phyloP scores from a whole-genome alignment of 2,113 vertebrate species.

The Turnix velox region DNA sequence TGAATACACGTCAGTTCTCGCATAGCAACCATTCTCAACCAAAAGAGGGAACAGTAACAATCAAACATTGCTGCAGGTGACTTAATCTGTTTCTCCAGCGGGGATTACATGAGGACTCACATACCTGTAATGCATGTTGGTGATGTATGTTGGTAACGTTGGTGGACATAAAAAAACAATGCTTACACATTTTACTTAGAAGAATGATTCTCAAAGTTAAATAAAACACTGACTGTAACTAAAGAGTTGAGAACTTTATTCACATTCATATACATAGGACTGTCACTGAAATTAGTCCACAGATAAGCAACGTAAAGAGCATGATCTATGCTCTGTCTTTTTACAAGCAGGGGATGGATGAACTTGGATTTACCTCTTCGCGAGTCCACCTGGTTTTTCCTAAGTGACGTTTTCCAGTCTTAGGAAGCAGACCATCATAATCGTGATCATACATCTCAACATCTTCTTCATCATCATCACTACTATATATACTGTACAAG shows the following conservation, averaged over 20 bases:
- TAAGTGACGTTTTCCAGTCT: conserved; percentile 90
- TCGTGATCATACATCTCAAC: conserved; percentile 95
- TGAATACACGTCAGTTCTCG: background rate
- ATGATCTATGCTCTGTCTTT: background rate
- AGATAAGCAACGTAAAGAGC: background rate
- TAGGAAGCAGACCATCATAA: conserved; percentile 90
- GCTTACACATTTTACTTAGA: background rate
- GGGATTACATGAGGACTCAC: background rate
- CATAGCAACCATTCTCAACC: conserved; percentile 32
- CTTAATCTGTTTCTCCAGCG: background rate
- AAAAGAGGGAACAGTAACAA: background rate
- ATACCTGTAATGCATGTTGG: background rate
- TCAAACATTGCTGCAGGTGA: background rate
- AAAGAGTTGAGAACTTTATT: background rate
- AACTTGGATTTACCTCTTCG: conserved; percentile 84
- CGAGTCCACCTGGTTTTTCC: conserved; percentile 98
- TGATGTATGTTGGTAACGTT: too few relatives aligned
- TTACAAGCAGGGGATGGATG: background rate
- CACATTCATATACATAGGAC: background rate
- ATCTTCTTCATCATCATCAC: conserved; percentile 96
- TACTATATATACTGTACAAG: conserved; percentile 91
- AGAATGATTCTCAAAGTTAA: background rate
- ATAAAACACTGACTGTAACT: background rate
- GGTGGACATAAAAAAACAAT: background rate
- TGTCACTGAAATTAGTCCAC: background rate